These are phyloP conservation scores for Ferdinandea cuprea DNA, from an alignment of 2,888 invertebrate genomes.

Conservation along the genomic window DNA sequence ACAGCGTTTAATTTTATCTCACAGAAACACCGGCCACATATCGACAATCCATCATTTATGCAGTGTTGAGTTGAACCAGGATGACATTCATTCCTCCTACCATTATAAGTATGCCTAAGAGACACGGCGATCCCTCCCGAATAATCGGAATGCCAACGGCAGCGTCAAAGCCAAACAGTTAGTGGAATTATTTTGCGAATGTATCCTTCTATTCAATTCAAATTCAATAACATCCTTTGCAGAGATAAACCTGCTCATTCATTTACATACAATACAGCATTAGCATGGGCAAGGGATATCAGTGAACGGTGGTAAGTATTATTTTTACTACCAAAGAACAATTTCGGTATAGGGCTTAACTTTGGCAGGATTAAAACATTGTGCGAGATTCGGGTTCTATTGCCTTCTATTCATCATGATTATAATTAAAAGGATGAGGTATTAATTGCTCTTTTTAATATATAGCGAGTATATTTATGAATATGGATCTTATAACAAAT, in stretches of 20 bases:
- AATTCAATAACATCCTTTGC: constrained; percentile 53
- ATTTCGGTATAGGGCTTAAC: constrained; percentile 44
- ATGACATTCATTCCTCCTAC: constrained; percentile 21
- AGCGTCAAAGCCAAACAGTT: constrained; percentile 12
- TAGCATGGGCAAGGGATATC: constrained; percentile 14
- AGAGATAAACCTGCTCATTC: constrained; percentile 29
- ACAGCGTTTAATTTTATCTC: constrained; percentile 42
- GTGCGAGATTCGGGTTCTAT: constrained; percentile 10
- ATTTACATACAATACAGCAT: constrained; percentile 13
- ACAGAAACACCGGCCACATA: constrained; percentile 46
- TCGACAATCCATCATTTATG: constrained; percentile 26
- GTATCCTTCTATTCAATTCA: constrained; percentile 42
- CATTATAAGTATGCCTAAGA: no score
- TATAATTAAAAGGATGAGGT: constrained; percentile 44
- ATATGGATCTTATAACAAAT: constrained; percentile 1
- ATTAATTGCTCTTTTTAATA: constrained; percentile 36
- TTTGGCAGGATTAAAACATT: constrained; percentile 34
- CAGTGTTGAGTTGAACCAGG: background rate
- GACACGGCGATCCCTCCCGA: constrained; percentile 1
- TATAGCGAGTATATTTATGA: background rate
- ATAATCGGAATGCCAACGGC: constrained; percentile 52
- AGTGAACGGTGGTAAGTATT: constrained; percentile 19
- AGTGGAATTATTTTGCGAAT: constrained; percentile 44
- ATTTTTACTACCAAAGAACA: constrained; percentile 34
- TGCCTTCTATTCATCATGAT: constrained; percentile 44